Conservation (phyloP, 2,113 vertebrate species). For the Rhinogobius similis region DNA sequence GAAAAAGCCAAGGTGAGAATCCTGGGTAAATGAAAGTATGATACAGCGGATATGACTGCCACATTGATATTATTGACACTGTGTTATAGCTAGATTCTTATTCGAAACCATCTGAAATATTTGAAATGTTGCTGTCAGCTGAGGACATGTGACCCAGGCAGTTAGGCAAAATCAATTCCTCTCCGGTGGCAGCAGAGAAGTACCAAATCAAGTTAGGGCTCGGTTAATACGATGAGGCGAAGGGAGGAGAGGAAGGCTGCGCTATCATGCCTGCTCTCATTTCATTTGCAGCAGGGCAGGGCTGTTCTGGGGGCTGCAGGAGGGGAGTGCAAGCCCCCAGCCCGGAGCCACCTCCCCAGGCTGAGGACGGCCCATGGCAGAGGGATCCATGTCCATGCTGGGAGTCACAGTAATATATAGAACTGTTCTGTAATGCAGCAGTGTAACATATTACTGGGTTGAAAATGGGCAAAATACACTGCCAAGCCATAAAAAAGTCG, state of each 20-base stretch:
- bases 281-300: conserved; percentile 65
- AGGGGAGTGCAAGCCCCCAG: conserved; percentile 16
- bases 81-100: conserved; percentile 16
- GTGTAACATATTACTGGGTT: too few species aligned
- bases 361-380: too few species aligned
- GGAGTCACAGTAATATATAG: too few species aligned
- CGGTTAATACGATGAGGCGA: conserved; percentile 70
- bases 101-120: conserved; percentile 19
- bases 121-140: conserved; percentile 43
- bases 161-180: conserved; percentile 73
- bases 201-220: conserved; percentile 69
- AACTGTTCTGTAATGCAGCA: too few species aligned
- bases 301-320: conserved; percentile 51
- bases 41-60: conserved; percentile 7
- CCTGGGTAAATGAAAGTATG: conserved; percentile 9
- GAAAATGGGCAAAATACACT: too few species aligned
- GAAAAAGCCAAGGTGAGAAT: conserved; percentile 1
- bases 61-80: conserved; percentile 16
- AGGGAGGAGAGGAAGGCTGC: conserved; percentile 71
- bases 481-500: too few species aligned
- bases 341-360: background rate
- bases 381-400: too few species aligned
- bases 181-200: conserved; percentile 61
- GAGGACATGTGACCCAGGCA: conserved; percentile 61
- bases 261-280: conserved; percentile 76